A percentile compares a stretch with the other conserved stretches of the same genome.
Conservation (phyloP, 2,888 invertebrate species). For the Lithophane ornitopus region DNA sequence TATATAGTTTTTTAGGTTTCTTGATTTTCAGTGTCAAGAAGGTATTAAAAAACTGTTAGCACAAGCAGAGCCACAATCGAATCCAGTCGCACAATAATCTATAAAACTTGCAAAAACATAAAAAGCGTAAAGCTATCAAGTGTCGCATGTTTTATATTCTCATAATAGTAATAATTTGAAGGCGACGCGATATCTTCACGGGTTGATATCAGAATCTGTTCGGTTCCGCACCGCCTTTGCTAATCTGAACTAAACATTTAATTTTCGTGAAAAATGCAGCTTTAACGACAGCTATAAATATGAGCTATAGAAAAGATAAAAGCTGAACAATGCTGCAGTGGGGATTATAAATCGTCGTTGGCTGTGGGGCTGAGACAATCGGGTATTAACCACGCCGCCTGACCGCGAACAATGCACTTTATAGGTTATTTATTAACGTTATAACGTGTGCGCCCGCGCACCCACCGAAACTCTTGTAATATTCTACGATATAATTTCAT, state of each 20-base stretch:
- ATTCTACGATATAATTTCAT: slow-evolving; percentile 76
- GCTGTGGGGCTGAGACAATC: slow-evolving; percentile 76
- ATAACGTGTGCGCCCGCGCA: slow-evolving; percentile 58
- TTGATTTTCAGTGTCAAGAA: background rate
- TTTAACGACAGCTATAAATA: slow-evolving; percentile 78
- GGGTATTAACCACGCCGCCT: slow-evolving; percentile 83
- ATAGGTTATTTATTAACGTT: slow-evolving; percentile 77
- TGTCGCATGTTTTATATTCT: slow-evolving; percentile 49
- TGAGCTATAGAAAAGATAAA: slow-evolving; percentile 77
- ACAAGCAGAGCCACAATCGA: slow-evolving; percentile 1
- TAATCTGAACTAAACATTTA: slow-evolving; percentile 72
- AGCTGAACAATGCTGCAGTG: slow-evolving; percentile 65
- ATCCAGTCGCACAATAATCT: slow-evolving; percentile 19
- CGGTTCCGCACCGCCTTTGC: slow-evolving; percentile 55
- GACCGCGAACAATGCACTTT: slow-evolving; percentile 81
- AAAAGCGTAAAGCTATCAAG: slow-evolving; percentile 54
- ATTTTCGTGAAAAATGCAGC: slow-evolving; percentile 74
- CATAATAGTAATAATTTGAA: slow-evolving; percentile 32
- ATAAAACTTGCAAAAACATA: slow-evolving; percentile 26
- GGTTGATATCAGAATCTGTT: slow-evolving; percentile 54
- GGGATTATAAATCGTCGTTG: slow-evolving; percentile 59
- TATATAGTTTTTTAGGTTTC: background rate
- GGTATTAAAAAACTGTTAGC: no score
- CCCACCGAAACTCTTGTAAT: slow-evolving; percentile 65
- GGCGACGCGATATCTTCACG: slow-evolving; percentile 57